These are phyloP conservation scores for Craniophora ligustri DNA, from an alignment of 2,888 invertebrate genomes.

Conservation along the genomic window DNA sequence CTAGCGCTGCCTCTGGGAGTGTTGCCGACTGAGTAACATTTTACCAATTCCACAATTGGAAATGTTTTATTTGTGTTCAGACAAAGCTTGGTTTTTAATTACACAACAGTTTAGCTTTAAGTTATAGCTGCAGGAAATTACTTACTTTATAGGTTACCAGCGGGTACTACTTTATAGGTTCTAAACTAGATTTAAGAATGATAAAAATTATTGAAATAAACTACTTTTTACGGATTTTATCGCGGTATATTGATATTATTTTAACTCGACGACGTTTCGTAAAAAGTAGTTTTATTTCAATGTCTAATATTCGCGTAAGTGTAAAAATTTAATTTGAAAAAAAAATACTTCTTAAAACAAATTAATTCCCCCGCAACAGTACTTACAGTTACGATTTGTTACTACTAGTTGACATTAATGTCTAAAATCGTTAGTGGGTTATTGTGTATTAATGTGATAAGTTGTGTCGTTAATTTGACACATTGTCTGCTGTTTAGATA, in stretches of 20 bases:
- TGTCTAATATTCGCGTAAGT: too few species aligned
- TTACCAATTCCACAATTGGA: constrained; percentile 1
- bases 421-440: constrained; percentile 58
- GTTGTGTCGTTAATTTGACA: constrained; percentile 61
- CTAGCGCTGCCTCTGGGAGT: constrained; percentile 1
- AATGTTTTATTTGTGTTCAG: neutral
- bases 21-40: constrained; percentile 10
- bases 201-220: too few species aligned
- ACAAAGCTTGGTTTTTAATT: constrained; percentile 6
- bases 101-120: too few species aligned
- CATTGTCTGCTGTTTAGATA: constrained; percentile 44
- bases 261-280: too few species aligned
- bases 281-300: too few species aligned
- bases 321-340: neutral
- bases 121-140: too few species aligned
- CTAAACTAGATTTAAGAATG: too few species aligned
- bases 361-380: neutral
- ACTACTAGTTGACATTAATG: constrained; percentile 41
- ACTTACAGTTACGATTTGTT: constrained; percentile 2
- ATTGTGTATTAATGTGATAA: constrained; percentile 63
- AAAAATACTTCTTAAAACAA: neutral
- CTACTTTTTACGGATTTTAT: too few species aligned
- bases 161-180: too few species aligned
- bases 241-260: too few species aligned
- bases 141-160: neutral